Base-by-base conservation (phyloP, 1,140 invertebrate genomes). In the Mamestra configurata region DNA sequence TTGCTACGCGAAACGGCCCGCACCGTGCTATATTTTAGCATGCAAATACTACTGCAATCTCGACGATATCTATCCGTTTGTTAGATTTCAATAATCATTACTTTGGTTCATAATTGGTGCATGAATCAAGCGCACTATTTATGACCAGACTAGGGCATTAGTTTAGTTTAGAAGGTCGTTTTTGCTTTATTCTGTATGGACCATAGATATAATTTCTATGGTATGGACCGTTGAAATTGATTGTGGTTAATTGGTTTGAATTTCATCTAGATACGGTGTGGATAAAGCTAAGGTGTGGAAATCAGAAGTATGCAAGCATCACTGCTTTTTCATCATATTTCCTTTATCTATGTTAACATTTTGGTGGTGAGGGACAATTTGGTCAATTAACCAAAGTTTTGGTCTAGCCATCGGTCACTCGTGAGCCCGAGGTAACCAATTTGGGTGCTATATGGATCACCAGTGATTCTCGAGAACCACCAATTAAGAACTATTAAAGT, bases 31-130 rank as follows among this genome's bases (percentile, higher is more conserved):
- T 22, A 68, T 64, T 68, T 68, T 49, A 68, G 40, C 31, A 68
- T 68, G 43, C 64, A 68, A 68, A 68, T 27, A 68, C 20, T 68
- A 24, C 64, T 46, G 24, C 64, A 27, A 68, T 68, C 57, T 61
- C 24, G 6, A 18, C 15, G 0, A 64, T 37, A 64, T 11, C n/a
- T 68, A 49, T 68, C 20, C 4, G 22, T 68, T 20, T 40, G 31
- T 40, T 37, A 40, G 37, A 24, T 49, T 68, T 49, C 64, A 49
- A 68, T 66, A 59, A 43, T 66, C 64, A 68, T 43, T 49, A 46
- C 20, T 64, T 49, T 40, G 43, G n/a, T 66, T 43, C 7, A 22
- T 66, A 66, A 66, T 66, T 66, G 35, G 35, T 11, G 7, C 8
- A 22, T 20, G 61, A 66, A 3, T 66, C 59, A 57, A 61, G 18